Conservation (phyloP, 2,888 invertebrate species). For the Limnephilus lunatus region DNA sequence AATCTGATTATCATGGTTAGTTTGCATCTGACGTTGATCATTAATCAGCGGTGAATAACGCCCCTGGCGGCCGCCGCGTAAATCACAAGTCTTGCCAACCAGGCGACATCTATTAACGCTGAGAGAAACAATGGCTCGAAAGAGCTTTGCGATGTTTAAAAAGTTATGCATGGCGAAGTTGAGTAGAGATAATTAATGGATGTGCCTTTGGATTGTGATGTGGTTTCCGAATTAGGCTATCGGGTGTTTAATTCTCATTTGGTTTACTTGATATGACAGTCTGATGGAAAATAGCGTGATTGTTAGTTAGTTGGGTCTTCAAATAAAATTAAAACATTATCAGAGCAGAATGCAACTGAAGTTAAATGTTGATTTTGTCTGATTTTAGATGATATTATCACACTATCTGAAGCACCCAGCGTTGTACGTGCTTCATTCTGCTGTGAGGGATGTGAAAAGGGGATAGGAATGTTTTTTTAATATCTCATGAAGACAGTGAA, state of each 20-base stretch:
- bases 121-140: background rate
- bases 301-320: no score
- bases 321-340: no score
- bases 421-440: no score
- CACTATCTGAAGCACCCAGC: no score
- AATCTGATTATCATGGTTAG: background rate
- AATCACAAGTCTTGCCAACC: background rate
- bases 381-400: no score
- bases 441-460: no score
- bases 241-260: background rate
- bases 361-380: no score
- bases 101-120: background rate
- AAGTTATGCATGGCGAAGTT: background rate
- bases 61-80: background rate
- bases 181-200: background rate
- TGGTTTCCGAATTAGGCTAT: background rate
- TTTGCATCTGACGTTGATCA: slow-evolving; percentile 4
- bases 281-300: no score
- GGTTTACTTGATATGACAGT: background rate
- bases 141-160: background rate
- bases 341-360: no score
- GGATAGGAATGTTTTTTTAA: no score
- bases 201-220: background rate
- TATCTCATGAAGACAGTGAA: no score
- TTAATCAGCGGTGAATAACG: background rate